phyloP scores from a whole-genome alignment of 92 coral and sea anemone species.

The Virgularia gustaviana region DNA sequence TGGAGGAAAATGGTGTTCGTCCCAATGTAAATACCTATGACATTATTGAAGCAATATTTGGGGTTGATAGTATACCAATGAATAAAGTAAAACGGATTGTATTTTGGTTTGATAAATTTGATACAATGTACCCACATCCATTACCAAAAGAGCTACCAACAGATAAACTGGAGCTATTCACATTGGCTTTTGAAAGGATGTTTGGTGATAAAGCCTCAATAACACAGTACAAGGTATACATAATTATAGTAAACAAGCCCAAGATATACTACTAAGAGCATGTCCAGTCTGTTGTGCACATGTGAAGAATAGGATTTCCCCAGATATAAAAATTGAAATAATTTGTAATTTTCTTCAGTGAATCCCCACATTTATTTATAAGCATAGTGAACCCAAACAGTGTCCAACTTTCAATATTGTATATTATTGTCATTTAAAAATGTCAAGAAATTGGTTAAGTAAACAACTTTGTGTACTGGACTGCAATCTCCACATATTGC shows the following conservation, averaged over 20 bases:
- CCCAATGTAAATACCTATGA: constrained; percentile 82
- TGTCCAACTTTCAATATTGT: too few relatives aligned
- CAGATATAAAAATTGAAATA: neutral
- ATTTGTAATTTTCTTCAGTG: too few relatives aligned
- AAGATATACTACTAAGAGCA: too few relatives aligned
- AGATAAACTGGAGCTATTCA: constrained; percentile 69
- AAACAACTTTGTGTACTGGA: too few relatives aligned
- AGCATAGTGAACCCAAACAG: too few relatives aligned
- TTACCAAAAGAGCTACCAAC: constrained; percentile 73
- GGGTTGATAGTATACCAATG: constrained; percentile 89
- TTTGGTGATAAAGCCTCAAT: constrained; percentile 61
- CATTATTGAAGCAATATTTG: constrained; percentile 76
- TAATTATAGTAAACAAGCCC: neutral
- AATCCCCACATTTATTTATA: neutral
- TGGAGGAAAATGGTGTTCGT: constrained; percentile 84
- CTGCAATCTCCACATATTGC: neutral
- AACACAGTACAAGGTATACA: constrained; percentile 58
- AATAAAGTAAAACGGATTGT: constrained; percentile 82
- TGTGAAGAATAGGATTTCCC: neutral
- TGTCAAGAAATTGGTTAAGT: too few relatives aligned
- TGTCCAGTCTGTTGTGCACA: neutral
- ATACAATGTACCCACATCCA: constrained; percentile 94
- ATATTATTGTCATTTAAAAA: too few relatives aligned
- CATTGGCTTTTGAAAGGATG: constrained; percentile 74
- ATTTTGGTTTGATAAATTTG: constrained; percentile 89